A percentile compares a stretch with the other conserved stretches of the same genome.
These are phyloP conservation scores for Peromyscus leucopus DNA, from an alignment of 2,113 vertebrate genomes.

Conservation along the genomic window DNA sequence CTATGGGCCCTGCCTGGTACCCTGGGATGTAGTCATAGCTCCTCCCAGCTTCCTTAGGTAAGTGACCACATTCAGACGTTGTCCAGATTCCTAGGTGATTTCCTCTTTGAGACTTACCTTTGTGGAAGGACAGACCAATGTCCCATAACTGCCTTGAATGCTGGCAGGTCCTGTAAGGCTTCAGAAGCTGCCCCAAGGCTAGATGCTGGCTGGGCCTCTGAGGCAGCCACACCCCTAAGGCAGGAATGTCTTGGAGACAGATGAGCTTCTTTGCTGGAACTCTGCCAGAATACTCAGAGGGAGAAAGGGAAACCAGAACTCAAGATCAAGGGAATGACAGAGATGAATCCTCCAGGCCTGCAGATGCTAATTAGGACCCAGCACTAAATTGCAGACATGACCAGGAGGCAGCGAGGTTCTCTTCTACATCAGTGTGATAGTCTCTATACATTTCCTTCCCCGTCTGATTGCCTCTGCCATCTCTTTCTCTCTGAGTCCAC, in stretches of 20 bases:
- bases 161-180: too few species aligned
- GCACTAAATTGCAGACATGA: conserved; percentile 15
- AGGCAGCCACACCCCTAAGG: not conserved
- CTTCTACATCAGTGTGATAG: not conserved
- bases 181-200: not conserved
- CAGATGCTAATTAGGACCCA: conserved; percentile 1
- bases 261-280: not conserved
- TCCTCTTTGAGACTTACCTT: not conserved
- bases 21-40: not conserved
- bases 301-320: not conserved
- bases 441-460: not conserved
- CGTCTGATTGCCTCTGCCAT: not conserved
- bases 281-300: conserved; percentile 19
- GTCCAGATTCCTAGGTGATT: not conserved
- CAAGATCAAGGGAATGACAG: not conserved
- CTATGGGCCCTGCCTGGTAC: too few species aligned
- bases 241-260: not conserved
- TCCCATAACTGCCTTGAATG: not conserved
- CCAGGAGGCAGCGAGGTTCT: not conserved
- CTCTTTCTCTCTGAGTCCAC: not conserved
- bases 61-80: not conserved
- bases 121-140: not conserved
- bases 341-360: not conserved
- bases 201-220: not conserved
- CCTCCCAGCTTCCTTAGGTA: not conserved